Base-by-base conservation (phyloP, 2,797 vertebrate genomes). In the Pempheris klunzingeri region DNA sequence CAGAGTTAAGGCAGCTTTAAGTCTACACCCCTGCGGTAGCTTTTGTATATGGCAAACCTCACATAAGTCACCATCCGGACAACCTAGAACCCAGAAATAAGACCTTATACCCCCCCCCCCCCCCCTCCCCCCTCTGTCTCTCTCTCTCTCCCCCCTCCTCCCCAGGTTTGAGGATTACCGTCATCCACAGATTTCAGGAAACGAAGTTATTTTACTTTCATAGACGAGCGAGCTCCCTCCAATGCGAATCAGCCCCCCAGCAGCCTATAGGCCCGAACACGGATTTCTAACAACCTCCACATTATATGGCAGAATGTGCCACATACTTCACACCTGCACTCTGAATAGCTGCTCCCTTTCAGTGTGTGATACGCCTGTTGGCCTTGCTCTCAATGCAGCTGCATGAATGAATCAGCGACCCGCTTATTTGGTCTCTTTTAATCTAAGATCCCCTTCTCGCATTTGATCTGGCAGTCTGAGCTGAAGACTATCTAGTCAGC, bases 241-340 rank as follows among this genome's bases (percentile, higher is more conserved):
- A 94, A 95, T 93, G 94, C 91, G 95, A 97, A 97, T 96, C 96
- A 96, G 94, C 95, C 94, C 93, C 95, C 95, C 94, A 95, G 95
- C 7, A 83, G 65, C 73, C 77, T 62, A 57, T 94, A 94, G 95
- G 96, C 95, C 94, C 89, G 93, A 97, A 96, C 97, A 96, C 94
- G 96, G 96, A 96, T 97, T 95, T 97, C 96, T 95, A 97, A 97
- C 97, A 97, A 96, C 96, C 96, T 97, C 95, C 95, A 95, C 96
- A 97, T 97, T 97, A 97, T 96, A 96, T 95, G 95, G 94, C 95
- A 96, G 94, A 97, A 96, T 95, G 95, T 95, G 93, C 95, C 93
- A 93, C 96, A 96, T 95, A 96, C 95, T 96, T 97, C 96, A 97
- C 98, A 99, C 98, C 97, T 99, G 98, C 98, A 95, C 93, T 90